These are phyloP conservation scores for Euleptes europaea DNA, from an alignment of 2,113 vertebrate species.

Conservation along the genomic window DNA sequence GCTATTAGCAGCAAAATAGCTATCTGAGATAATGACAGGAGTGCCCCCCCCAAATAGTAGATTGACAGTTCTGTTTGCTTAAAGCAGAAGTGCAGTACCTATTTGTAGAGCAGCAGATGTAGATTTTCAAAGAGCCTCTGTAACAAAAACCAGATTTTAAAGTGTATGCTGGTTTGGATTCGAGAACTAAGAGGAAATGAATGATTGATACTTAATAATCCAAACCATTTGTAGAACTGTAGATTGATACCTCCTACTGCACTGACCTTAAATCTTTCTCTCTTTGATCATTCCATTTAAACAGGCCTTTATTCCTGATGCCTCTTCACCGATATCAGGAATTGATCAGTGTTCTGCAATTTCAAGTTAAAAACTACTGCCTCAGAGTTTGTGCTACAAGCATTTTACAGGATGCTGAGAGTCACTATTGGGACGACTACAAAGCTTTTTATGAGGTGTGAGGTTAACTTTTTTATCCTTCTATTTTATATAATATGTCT, in stretches of 20 bases:
- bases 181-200: conserved; percentile 65
- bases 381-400: conserved; percentile 86
- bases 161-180: conserved; percentile 52
- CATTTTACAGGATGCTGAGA: conserved; percentile 93
- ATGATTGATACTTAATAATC: conserved; percentile 86
- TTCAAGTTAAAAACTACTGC: conserved; percentile 89
- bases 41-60: conserved; percentile 68
- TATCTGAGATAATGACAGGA: conserved; percentile 70
- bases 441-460: conserved; percentile 95
- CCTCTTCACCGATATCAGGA: conserved; percentile 88
- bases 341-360: conserved; percentile 79
- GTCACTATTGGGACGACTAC: conserved; percentile 91
- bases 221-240: conserved; percentile 77
- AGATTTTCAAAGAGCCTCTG: conserved; percentile 66
- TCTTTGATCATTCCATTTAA: conserved; percentile 75
- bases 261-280: conserved; percentile 71
- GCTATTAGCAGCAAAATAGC: conserved; percentile 44
- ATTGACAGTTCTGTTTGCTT: conserved; percentile 65
- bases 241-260: conserved; percentile 68
- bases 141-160: conserved; percentile 66
- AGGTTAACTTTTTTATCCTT: conserved; percentile 67
- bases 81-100: conserved; percentile 55
- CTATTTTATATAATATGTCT: conserved; percentile 67
- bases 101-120: conserved; percentile 73
- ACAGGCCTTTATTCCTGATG: conserved; percentile 84